A percentile compares a stretch with the other conserved stretches of the same genome.
Conservation (phyloP, 2,113 vertebrate genomes). For the Ceyx melanurus region DNA sequence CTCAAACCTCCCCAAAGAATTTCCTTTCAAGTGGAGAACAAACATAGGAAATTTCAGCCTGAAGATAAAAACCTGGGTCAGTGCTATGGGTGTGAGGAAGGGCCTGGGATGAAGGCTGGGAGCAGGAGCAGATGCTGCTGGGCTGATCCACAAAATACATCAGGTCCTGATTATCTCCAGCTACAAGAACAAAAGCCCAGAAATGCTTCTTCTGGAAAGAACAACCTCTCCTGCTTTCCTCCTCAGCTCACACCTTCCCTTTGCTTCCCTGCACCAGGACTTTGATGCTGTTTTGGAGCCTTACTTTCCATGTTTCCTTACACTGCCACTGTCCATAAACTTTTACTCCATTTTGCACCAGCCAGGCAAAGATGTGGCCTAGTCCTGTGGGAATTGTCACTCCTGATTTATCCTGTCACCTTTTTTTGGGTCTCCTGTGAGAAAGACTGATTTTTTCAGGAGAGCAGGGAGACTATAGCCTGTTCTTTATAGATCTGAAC, state of each 20-base stretch:
- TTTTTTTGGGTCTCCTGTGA: background rate
- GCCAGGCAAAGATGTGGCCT: background rate
- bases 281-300: background rate
- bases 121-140: background rate
- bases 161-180: background rate
- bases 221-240: background rate
- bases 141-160: background rate
- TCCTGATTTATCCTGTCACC: background rate
- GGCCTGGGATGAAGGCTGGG: background rate
- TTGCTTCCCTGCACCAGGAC: background rate
- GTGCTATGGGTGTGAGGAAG: background rate
- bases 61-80: background rate
- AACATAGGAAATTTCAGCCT: conserved; percentile 15
- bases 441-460: background rate
- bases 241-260: background rate
- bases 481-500: background rate
- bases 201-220: background rate
- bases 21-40: conserved; percentile 31
- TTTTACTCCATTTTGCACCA: background rate
- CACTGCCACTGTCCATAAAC: background rate
- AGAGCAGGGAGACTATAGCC: background rate
- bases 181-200: background rate
- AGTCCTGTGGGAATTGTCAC: fast-evolving
- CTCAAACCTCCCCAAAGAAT: conserved; percentile 9
- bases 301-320: background rate